phyloP scores from a whole-genome alignment of 2,888 invertebrate species.

The Cryptus viduatorius region DNA sequence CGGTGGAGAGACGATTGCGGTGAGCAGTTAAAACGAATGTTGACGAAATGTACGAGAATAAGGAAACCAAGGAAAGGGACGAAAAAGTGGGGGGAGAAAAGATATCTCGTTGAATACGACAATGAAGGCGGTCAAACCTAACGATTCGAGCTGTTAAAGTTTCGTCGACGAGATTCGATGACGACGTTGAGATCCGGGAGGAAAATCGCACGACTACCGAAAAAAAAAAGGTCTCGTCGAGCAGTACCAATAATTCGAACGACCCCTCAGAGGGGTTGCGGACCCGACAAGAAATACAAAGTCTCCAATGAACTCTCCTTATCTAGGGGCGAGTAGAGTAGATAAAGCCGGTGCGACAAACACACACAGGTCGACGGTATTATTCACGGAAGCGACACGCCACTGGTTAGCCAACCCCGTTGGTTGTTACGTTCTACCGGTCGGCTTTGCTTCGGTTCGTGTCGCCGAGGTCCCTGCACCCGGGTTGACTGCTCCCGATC shows the following conservation, averaged over 20 bases:
- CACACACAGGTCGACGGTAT: slow-evolving; percentile 59
- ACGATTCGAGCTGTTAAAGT: slow-evolving; percentile 12
- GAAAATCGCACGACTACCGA: background rate
- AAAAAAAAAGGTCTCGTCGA: background rate
- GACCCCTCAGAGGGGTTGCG: background rate
- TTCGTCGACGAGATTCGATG: slow-evolving; percentile 31
- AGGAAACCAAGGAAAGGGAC: slow-evolving; percentile 4
- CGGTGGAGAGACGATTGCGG: slow-evolving; percentile 28
- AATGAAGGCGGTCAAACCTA: slow-evolving; percentile 7
- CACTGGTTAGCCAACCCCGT: slow-evolving; percentile 47
- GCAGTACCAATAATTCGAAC: background rate
- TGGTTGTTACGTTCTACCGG: slow-evolving; percentile 2
- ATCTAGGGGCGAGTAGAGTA: slow-evolving; percentile 22
- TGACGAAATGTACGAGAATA: slow-evolving; percentile 9
- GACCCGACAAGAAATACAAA: slow-evolving; percentile 18
- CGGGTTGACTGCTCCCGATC: slow-evolving; percentile 73
- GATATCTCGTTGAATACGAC: slow-evolving; percentile 5
- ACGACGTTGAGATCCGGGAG: slow-evolving; percentile 23
- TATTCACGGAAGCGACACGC: slow-evolving; percentile 73
- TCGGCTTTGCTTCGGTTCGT: slow-evolving; percentile 59
- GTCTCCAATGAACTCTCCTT: slow-evolving; percentile 12
- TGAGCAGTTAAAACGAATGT: slow-evolving; percentile 24
- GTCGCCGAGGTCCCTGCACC: slow-evolving; percentile 80
- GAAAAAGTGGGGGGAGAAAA: background rate
- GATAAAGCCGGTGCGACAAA: slow-evolving; percentile 22